Base-by-base conservation (phyloP, 2,113 vertebrate species). In the Neoarius graeffei region DNA sequence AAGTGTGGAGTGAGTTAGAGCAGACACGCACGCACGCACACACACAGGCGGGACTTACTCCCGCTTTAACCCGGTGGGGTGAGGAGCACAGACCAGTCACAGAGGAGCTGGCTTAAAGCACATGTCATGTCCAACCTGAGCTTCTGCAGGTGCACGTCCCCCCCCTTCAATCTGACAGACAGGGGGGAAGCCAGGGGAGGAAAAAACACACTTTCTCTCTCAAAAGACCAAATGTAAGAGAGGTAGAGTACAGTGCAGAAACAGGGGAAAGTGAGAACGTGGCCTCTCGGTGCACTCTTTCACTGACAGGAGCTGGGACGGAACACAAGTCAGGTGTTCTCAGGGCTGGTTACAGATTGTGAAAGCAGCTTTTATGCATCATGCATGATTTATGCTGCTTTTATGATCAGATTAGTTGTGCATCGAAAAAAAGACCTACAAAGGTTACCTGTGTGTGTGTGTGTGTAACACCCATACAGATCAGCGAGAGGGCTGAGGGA, bases 91-190 rank as follows among this genome's bases (percentile, higher is more conserved):
- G 69, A 89, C 90, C 88, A 91, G 86, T 89, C 30, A 90, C 83
- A 77, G 87, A 11, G 27, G 27, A 85, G 73, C 85, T 64, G 42
- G 56, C 48, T 69, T 85, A 62, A 88, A 67, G n/a, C 60, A 83
- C 86, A 85, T 56, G n/a, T 81, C 87, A 86, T 76, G 13, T 84
- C 82, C 74, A 86, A 88, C 57, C 84, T 56, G 27, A 66, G 56
- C 73, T 87, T 71, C 85, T 80, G 77, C 91, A 92, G 89, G 91
- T 86, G 88, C 85, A 85, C 84, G 15, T 91, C 60, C 66, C 56
- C 77, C 27, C 54, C n/a, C 66, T 69, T 76, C 19, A 89, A 56
- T 81, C 59, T 76, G n/a, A 8, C 77, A 30, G 54, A 86, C 42
- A 56, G 57, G 84, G 80, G 56, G 86, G 73, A 88, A 80, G 80